These are phyloP conservation scores for Enteromius fasciolatus DNA, from an alignment of 2,797 vertebrate species.

Conservation along the genomic window DNA sequence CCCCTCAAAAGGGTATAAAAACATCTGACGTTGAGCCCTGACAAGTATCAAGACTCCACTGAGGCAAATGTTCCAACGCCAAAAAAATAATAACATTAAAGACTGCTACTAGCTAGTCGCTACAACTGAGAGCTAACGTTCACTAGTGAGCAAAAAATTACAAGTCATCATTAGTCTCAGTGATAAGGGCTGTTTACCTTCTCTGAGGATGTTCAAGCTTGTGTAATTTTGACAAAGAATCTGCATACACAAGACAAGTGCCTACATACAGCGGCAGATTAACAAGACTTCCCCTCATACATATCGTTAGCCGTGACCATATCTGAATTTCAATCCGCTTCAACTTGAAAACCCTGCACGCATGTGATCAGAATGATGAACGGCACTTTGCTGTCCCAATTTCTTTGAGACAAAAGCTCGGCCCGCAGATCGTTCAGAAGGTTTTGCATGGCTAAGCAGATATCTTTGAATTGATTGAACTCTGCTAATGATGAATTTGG, in stretches of 20 bases:
- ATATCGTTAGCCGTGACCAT: constrained; percentile 61
- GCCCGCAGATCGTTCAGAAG: constrained; percentile 42
- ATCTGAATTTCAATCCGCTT: constrained; percentile 62
- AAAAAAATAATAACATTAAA: constrained; percentile 4
- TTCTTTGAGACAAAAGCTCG: constrained; percentile 49
- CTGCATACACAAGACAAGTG: constrained; percentile 49
- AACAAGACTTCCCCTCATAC: constrained; percentile 50
- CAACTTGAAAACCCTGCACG: constrained; percentile 30
- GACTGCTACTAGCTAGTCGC: not conserved
- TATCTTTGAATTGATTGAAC: constrained; percentile 61
- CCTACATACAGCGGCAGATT: constrained; percentile 51
- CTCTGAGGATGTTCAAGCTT: constrained; percentile 51
- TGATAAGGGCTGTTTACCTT: constrained; percentile 52
- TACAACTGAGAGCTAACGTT: not conserved
- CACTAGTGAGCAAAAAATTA: constrained; percentile 56
- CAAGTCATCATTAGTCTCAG: constrained; percentile 64
- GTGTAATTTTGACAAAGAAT: constrained; percentile 56
- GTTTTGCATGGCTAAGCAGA: constrained; percentile 57
- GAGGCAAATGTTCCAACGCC: constrained; percentile 15
- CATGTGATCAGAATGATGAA: constrained; percentile 59
- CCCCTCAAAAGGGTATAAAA: constrained; percentile 87
- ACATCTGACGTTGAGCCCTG: constrained; percentile 89
- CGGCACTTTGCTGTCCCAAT: constrained; percentile 44
- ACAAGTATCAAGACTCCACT: constrained; percentile 75
- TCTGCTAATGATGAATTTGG: constrained; percentile 56